Percentiles rank a stretch among this genome's conserved stretches.
phyloP scores from a whole-genome alignment of 1,140 invertebrate genomes.

The Calliopsis andreniformis region DNA sequence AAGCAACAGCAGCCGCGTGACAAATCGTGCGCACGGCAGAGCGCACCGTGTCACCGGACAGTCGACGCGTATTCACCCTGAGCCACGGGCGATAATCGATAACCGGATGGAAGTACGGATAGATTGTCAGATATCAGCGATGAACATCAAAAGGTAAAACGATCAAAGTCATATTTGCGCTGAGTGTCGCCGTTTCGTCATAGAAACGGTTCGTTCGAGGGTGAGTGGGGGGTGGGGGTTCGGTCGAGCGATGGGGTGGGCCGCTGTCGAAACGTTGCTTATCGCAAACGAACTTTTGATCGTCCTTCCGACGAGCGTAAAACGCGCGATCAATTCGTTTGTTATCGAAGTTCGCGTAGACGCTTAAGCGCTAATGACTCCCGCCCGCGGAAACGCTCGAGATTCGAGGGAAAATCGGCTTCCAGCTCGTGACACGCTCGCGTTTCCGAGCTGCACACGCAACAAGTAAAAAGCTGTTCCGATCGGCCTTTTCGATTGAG shows the following conservation, averaged over 20 bases:
- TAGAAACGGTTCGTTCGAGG: not conserved
- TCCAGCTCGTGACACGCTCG: not conserved
- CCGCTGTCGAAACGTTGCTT: slow-evolving; percentile 25
- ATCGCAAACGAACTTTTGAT: slow-evolving; percentile 33
- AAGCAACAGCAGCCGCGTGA: slow-evolving; percentile 37
- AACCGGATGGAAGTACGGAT: slow-evolving; percentile 46
- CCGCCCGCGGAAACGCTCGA: not conserved
- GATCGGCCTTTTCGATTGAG: not conserved
- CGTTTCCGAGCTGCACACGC: not conserved
- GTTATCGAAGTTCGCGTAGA: slow-evolving; percentile 26
- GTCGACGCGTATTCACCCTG: slow-evolving; percentile 47
- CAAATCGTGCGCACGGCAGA: slow-evolving; percentile 50
- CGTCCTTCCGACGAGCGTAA: slow-evolving; percentile 26
- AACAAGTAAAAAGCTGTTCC: slow-evolving; percentile 23
- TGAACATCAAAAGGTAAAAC: slow-evolving; percentile 50
- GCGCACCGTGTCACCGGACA: slow-evolving; percentile 43
- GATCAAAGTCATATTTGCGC: slow-evolving; percentile 46
- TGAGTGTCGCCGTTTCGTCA: not conserved
- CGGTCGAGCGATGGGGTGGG: too few species aligned
- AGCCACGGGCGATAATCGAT: slow-evolving; percentile 52
- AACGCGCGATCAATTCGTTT: slow-evolving; percentile 25
- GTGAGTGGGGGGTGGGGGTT: not conserved
- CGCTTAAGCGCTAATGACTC: slow-evolving; percentile 28
- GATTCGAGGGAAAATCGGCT: slow-evolving; percentile 22
- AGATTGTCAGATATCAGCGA: slow-evolving; percentile 51